phyloP scores from a whole-genome alignment of 1,140 invertebrate genomes.

The Leptopilina clavipes region DNA sequence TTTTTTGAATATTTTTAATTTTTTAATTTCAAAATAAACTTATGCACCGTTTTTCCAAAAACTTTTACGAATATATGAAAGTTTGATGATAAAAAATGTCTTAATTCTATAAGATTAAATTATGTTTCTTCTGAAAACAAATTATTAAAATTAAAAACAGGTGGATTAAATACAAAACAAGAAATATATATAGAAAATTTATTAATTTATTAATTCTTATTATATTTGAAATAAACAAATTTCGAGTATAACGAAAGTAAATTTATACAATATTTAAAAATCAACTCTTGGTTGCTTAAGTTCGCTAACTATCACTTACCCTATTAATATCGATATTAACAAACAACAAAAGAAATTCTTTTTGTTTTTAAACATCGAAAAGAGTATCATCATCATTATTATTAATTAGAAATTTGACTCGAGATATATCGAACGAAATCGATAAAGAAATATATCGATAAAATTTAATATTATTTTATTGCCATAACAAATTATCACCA shows the following conservation, averaged over 20 bases:
- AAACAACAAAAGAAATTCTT: not conserved
- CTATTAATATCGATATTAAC: not conserved
- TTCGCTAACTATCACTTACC: not conserved
- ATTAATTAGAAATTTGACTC: not conserved
- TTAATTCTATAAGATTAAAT: too few relatives aligned
- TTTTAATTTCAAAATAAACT: not conserved
- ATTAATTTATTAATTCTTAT: constrained; percentile 3
- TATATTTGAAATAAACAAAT: not conserved
- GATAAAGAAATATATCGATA: not conserved
- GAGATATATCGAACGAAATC: too few relatives aligned
- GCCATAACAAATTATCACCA: constrained; percentile 16
- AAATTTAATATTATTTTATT: not conserved
- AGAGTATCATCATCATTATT: constrained; percentile 4
- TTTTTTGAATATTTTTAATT: too few relatives aligned
- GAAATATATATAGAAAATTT: not conserved
- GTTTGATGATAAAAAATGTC: too few relatives aligned
- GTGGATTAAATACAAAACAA: not conserved
- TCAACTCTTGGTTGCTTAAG: not conserved
- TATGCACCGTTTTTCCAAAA: too few relatives aligned
- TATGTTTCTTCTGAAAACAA: too few relatives aligned
- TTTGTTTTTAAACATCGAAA: not conserved
- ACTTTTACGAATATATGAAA: too few relatives aligned
- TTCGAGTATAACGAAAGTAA: not conserved
- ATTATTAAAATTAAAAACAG: too few relatives aligned
- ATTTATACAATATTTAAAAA: not conserved